Evolutionary conservation across 2,797 vertebrate species (phyloP), one percentile per base, ranked within the genome.

Genomic region (Streptopelia turtur): DNA sequence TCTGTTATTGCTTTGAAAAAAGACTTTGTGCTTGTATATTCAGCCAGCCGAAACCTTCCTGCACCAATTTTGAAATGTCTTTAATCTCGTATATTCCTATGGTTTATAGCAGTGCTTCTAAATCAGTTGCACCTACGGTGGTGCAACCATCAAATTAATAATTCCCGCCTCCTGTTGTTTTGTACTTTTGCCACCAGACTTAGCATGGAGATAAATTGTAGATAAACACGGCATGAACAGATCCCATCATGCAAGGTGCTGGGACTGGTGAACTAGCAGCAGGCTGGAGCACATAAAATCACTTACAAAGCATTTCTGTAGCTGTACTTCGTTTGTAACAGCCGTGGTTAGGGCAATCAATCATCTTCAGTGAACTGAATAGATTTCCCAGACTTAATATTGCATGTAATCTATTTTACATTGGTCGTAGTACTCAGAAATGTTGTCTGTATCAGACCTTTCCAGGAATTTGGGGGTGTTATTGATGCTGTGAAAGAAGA

Each of bases 311-410:
- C 64, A 55, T 78, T 91, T 66, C 49, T 90, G n/a, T 83, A 65
- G 74, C 61, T 88, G 65, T 10, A 28, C n/a, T 88, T 87, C 76
- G 61, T 91, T 94, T 82, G 11, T 56, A 89, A 76, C 35, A 88
- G 68, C 83, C 60, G 39, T 53, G 83, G 60, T 68, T 95, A 66
- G 70, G 93, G 60, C 77, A 89, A 53, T 81, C 79, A 87, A 47
- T 94, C 74, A 77, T 57, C 64, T 79, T 68, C 66, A 90, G 69
- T 30, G 50, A 93, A 79, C n/a, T 79, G 70, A 92, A 96, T 93
- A 70, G 70, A 70, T 91, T 94, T 95, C 59, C 72, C 91, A 95
- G 89, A 72, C 52, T 83, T 76, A 59, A 81, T 45, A 78, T 37
- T 79, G 69, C 91, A 78, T 63, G 70, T 45, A 76, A 76, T 83